Evolutionary conservation across 1,140 invertebrate genomes (phyloP).

Genomic region (Alviniconcha marisindica): DNA sequence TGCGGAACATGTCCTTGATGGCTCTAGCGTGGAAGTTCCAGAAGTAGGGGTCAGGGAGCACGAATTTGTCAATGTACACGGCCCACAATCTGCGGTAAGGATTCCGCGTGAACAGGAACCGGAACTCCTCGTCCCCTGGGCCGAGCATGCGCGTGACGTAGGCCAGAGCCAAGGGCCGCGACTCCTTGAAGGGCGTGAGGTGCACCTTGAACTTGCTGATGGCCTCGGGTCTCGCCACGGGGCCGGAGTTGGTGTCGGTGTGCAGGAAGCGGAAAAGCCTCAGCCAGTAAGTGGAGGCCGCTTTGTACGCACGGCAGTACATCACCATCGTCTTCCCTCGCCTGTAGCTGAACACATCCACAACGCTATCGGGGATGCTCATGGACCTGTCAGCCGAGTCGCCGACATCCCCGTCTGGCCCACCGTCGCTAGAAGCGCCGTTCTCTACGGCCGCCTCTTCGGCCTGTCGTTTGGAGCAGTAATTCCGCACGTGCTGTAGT

Average conservation of each 20-base stretch:
- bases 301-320: conserved; percentile 44
- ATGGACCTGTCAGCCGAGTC: background rate
- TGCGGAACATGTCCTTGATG: conserved; percentile 19
- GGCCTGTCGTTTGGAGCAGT: conserved; percentile 8
- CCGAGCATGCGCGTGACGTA: conserved; percentile 31
- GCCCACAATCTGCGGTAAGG: conserved; percentile 44
- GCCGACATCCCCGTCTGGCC: background rate
- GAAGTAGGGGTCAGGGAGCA: conserved; percentile 41
- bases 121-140: conserved; percentile 30
- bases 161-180: background rate
- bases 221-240: conserved; percentile 15
- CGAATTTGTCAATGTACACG: conserved; percentile 48
- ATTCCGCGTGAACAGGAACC: conserved; percentile 45
- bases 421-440: background rate
- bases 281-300: conserved; percentile 46
- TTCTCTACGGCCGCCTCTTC: background rate
- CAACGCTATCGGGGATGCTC: background rate
- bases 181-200: conserved; percentile 26
- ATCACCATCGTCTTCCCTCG: background rate
- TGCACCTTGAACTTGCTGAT: conserved; percentile 43
- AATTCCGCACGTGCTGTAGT: background rate
- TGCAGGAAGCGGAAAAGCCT: conserved; percentile 42
- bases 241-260: conserved; percentile 18
- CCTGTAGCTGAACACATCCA: conserved; percentile 22
- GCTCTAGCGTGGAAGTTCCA: conserved; percentile 22